Evolutionary conservation across 2,888 invertebrate genomes (phyloP), one percentile per base, ranked within the genome.

Genomic region (Criorhina ranunculi): DNA sequence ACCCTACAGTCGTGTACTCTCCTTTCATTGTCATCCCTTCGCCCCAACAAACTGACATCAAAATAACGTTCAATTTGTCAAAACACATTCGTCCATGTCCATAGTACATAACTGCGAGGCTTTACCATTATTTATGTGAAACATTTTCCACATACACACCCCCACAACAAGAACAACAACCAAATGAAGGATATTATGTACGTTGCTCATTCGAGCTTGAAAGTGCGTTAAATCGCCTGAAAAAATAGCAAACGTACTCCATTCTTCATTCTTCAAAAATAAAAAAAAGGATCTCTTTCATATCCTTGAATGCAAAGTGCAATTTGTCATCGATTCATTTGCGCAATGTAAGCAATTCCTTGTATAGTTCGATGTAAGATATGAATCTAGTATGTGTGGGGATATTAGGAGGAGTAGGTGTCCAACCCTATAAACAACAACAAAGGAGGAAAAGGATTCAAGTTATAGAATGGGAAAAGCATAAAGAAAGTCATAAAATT

Each of bases 151-250:
- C n/a, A n/a, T n/a, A n/a, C 4, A 17, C 44, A 42, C 42, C 15
- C 42, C 2, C 24, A 24, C 1, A 24, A 24, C 24, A 24, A 24
- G 2, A 24, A 15, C 42, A 15, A 15, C 9, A 44, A 17, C 5
- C 8, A 1, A 4, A 8, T 15, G 5, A 15, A 17, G 17, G 19
- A 1, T 19, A 17, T 17, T 12, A 12, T 12, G 12, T 40, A 37
- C 12, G 24, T 0, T 57, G 31, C 35, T 19, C 59, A 60, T 37
- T 40, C 59, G 12, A 49, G 37, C 17, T 19, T 35, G 40, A 69
- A 70, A 78, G 46, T 80, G 80, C 80, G 75, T 80, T 75, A 62
- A 75, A 80, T 80, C 67, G 80, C 67, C 80, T 75, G 80, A 75
- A 75, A 80, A 75, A 67, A 80, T 75, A 80, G 66, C 66, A 73